These are phyloP conservation scores for Nomada ruficornis DNA, from an alignment of 2,888 invertebrate genomes.

Conservation along the genomic window DNA sequence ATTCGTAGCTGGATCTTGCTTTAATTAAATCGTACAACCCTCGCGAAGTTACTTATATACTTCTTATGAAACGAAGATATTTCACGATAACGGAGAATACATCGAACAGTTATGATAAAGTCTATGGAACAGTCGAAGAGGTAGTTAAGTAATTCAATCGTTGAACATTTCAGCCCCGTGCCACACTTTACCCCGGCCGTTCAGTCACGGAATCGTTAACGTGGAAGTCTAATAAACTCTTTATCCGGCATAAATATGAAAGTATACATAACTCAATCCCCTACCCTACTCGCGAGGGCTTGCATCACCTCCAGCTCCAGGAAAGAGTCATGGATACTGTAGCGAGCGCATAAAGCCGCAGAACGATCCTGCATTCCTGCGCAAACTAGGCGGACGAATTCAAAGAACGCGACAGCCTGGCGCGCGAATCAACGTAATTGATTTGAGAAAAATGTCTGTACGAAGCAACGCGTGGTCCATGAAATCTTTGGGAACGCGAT, in stretches of 20 bases:
- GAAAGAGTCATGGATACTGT: slow-evolving; percentile 10
- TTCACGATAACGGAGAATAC: neutral
- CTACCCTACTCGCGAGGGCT: neutral
- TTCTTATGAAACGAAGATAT: neutral
- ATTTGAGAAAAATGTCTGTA: neutral
- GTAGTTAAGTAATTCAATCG: neutral
- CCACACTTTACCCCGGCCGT: neutral
- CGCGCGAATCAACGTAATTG: slow-evolving; percentile 44
- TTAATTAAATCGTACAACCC: too few relatives aligned
- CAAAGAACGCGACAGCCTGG: slow-evolving; percentile 25
- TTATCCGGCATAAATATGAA: slow-evolving; percentile 2
- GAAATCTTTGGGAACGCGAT: slow-evolving; percentile 21
- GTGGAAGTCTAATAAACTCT: slow-evolving; percentile 6
- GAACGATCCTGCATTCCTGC: neutral
- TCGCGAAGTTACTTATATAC: too few relatives aligned
- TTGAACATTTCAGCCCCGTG: neutral
- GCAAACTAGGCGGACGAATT: neutral
- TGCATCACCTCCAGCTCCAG: slow-evolving; percentile 10
- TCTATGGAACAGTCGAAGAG: too few relatives aligned
- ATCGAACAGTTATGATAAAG: neutral
- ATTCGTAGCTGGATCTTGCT: too few relatives aligned
- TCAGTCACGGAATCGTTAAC: slow-evolving; percentile 10
- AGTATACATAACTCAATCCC: neutral
- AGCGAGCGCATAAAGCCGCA: neutral
- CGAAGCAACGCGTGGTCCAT: slow-evolving; percentile 2